These are phyloP conservation scores for Lepidocolaptes lacrymiger DNA, from an alignment of 2,797 vertebrate species.

Conservation along the genomic window DNA sequence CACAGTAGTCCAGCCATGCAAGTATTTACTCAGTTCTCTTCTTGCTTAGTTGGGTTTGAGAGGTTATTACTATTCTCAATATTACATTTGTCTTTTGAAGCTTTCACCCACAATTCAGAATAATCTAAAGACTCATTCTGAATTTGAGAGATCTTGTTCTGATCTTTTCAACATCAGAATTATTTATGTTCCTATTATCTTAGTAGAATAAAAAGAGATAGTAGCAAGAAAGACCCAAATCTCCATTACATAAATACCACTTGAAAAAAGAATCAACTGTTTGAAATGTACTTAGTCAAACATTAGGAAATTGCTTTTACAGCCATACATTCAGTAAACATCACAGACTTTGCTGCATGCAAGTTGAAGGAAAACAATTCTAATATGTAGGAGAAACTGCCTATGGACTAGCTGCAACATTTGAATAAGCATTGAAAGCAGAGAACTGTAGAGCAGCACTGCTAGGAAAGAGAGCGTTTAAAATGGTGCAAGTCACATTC, in stretches of 20 bases:
- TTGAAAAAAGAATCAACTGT: background rate
- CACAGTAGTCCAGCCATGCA: background rate
- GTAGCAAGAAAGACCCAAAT: background rate
- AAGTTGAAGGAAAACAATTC: background rate
- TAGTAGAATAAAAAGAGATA: background rate
- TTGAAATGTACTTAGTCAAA: background rate
- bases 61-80: background rate
- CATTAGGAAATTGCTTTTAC: background rate
- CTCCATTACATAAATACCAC: background rate
- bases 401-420: background rate
- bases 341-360: background rate
- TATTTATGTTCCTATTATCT: background rate
- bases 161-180: background rate
- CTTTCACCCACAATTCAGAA: background rate
- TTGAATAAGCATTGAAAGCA: background rate
- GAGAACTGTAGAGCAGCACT: background rate
- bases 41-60: background rate
- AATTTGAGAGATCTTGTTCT: background rate
- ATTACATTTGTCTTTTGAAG: background rate
- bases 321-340: background rate
- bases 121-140: background rate
- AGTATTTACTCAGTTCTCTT: background rate
- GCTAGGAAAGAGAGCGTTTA: background rate
- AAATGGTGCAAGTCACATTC: background rate
- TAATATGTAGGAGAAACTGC: background rate